Base-by-base conservation (phyloP, 2,797 vertebrate genomes). In the Rhabdophis nuchalis region DNA sequence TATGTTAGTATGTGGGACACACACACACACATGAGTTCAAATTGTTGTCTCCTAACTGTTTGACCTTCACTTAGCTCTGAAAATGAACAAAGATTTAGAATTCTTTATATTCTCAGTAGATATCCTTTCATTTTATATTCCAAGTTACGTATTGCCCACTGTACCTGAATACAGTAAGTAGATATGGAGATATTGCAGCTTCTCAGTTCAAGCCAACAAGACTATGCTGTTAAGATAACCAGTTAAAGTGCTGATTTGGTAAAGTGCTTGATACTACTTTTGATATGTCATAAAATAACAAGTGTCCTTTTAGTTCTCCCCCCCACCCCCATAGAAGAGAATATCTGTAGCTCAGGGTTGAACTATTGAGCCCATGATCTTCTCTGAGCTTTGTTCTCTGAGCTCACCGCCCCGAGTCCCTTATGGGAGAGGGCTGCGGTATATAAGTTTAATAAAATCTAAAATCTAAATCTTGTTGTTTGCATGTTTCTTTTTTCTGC, bases 81-180 rank as follows among this genome's bases (percentile, higher is more conserved):
- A 36, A 77, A 89, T 61, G 54, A 93, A 72, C 64, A 41, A 93
- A 92, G 77, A 92, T 58, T 91, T 88, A 87, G 92, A 16, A 93
- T 95, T 92, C 91, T 92, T 94, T 60, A 82, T 90, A 87, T 90
- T 92, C 86, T 89, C 18, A 52, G 27, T 32, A 87, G 29, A 52
- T 94, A 57, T 91, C 60, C 11, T 91, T 88, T 91, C 61, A 58
- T 87, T 93, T 91, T 92, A n/a, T 41, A 54, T 92, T 25, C 86
- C 72, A 94, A 89, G n/a, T 5, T 92, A 32, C 68, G 86, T 92
- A 92, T 95, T 93, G 94, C 72, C 82, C 86, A 52, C 61, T 93
- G 88, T 89, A 94, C 89, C 92, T 94, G 92, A 93, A 89, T 72
- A 93, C 27, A 92, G 90, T 46, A 94, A 95, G 60, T 29, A 93